Evolutionary conservation across 2,888 invertebrate genomes (phyloP).

Genomic region (Dolomedes plantarius): DNA sequence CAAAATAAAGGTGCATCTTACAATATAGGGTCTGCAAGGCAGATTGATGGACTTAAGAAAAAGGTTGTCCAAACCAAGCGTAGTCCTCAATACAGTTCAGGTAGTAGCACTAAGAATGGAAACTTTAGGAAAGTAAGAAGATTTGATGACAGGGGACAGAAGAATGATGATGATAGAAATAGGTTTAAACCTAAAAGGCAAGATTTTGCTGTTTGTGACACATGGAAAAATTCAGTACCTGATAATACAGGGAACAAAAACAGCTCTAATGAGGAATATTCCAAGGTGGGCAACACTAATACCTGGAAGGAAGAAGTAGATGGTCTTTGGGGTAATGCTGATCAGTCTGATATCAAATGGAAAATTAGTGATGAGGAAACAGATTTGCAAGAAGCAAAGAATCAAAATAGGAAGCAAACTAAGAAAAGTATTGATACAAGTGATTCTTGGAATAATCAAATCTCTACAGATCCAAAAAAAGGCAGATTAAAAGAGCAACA

Average conservation of each 20-base stretch:
- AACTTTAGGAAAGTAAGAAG: neutral
- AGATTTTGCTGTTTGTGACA: neutral
- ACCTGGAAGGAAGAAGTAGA: neutral
- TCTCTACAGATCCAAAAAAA: neutral
- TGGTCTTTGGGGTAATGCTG: conserved; percentile 7
- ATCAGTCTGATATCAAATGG: conserved; percentile 13
- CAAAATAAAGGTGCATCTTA: too few relatives aligned
- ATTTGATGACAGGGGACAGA: neutral
- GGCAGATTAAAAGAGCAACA: neutral
- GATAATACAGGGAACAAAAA: too few relatives aligned
- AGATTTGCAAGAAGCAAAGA: neutral
- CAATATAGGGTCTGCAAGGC: too few relatives aligned
- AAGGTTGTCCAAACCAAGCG: too few relatives aligned
- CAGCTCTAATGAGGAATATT: too few relatives aligned
- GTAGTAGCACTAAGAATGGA: neutral
- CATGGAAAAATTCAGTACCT: neutral
- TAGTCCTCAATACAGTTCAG: neutral
- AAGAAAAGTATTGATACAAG: neutral
- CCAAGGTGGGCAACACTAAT: neutral
- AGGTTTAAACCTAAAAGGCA: neutral
- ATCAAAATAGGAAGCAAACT: neutral
- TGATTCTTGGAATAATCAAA: neutral
- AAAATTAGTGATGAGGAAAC: conserved; percentile 6
- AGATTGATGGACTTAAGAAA: too few relatives aligned
- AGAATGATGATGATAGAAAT: neutral